These are phyloP conservation scores for Pocota personata DNA, from an alignment of 2,888 invertebrate genomes.

Conservation along the genomic window DNA sequence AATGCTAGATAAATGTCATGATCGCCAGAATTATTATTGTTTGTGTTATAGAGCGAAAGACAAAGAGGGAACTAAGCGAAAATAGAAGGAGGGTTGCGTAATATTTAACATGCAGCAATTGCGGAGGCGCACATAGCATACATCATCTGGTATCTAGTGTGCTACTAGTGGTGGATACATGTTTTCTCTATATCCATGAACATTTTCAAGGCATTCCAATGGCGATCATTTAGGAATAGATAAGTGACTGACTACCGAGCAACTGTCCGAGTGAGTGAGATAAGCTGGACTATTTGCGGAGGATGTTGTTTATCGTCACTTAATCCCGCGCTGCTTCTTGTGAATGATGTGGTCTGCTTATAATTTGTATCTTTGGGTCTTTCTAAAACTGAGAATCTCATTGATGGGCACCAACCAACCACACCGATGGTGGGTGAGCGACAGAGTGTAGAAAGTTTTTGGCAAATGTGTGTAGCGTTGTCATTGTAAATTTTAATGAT, in stretches of 20 bases:
- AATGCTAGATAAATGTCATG: conserved; percentile 58
- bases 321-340: conserved; percentile 33
- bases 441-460: neutral
- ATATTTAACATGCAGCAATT: conserved; percentile 47
- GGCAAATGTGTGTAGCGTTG: neutral
- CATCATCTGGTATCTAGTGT: conserved; percentile 39
- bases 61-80: neutral
- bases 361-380: neutral
- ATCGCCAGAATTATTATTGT: conserved; percentile 37
- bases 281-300: conserved; percentile 50
- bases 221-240: conserved; percentile 31
- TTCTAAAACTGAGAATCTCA: conserved; percentile 10
- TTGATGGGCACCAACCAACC: conserved; percentile 1
- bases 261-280: neutral
- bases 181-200: neutral
- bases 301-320: conserved; percentile 62
- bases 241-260: neutral
- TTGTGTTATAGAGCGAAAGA: neutral
- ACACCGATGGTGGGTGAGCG: neutral
- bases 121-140: conserved; percentile 33
- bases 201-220: conserved; percentile 33
- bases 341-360: conserved; percentile 16
- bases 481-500: conserved; percentile 24
- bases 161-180: neutral
- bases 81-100: conserved; percentile 47